Evolutionary conservation across 1,140 invertebrate species (phyloP).

Genomic region (Eurytemora carolleeae): DNA sequence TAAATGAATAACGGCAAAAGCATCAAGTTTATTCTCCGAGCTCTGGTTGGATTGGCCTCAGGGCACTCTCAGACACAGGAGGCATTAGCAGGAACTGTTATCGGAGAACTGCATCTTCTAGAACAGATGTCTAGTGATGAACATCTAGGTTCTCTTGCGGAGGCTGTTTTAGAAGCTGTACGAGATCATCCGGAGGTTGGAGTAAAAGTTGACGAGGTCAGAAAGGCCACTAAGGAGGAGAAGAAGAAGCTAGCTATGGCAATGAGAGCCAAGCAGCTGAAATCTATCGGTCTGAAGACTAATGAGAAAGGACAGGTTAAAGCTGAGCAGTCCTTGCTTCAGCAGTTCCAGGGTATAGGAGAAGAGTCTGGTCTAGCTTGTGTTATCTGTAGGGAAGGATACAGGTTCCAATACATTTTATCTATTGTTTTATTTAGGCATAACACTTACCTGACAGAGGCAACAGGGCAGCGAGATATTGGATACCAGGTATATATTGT

Average conservation of each 20-base stretch:
- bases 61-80: conserved; percentile 77
- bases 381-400: conserved; percentile 93
- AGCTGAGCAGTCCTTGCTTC: conserved; percentile 64
- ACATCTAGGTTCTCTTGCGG: conserved; percentile 84
- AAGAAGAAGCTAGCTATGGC: conserved; percentile 96
- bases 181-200: conserved; percentile 45
- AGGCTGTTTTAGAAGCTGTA: conserved; percentile 73
- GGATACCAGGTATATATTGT: conserved; percentile 56
- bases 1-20: too few species aligned
- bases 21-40: conserved; percentile 74
- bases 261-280: conserved; percentile 83
- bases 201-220: conserved; percentile 50
- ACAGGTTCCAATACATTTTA: too few species aligned
- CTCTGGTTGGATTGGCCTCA: conserved; percentile 71
- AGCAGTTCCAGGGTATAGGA: conserved; percentile 59
- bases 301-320: conserved; percentile 84
- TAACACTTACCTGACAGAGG: conserved; percentile 26
- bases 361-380: conserved; percentile 90
- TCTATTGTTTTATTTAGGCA: conserved; percentile 63
- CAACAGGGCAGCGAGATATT: conserved; percentile 43
- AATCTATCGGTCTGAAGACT: conserved; percentile 80
- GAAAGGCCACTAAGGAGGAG: conserved; percentile 71
- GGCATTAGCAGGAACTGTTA: conserved; percentile 36
- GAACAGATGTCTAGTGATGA: conserved; percentile 95
- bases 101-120: conserved; percentile 64